phyloP scores from a whole-genome alignment of 2,797 vertebrate genomes.

The Lacerta viridis region DNA sequence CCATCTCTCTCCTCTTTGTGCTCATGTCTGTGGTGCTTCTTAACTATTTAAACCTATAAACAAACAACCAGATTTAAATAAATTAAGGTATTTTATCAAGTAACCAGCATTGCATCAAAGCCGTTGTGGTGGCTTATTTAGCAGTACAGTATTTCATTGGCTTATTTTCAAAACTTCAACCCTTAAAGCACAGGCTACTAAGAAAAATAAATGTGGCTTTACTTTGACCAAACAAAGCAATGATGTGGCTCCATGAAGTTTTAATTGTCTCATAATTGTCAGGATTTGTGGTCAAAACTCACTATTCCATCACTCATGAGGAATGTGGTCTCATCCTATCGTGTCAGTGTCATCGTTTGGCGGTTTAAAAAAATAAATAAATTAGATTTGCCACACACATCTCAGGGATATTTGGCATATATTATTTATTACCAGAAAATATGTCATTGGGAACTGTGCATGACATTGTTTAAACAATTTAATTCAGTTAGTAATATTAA shows the following conservation, averaged over 20 bases:
- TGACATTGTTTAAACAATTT: neutral
- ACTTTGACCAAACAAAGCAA: constrained; percentile 26
- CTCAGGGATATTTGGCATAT: constrained; percentile 20
- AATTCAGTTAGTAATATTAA: neutral
- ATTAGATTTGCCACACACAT: neutral
- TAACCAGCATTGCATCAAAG: neutral
- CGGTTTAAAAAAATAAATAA: neutral
- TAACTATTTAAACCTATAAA: neutral
- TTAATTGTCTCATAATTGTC: constrained; percentile 43
- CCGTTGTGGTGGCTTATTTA: neutral
- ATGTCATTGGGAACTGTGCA: constrained; percentile 13
- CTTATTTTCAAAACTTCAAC: constrained; percentile 20
- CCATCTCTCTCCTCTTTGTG: neutral
- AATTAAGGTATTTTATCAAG: neutral
- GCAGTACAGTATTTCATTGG: neutral
- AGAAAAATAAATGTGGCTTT: constrained; percentile 37
- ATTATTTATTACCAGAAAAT: constrained; percentile 11
- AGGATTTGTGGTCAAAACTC: constrained; percentile 36
- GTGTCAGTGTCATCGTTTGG: constrained; percentile 14
- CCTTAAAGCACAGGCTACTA: constrained; percentile 22
- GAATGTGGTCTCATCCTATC: neutral
- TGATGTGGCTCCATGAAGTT: constrained; percentile 1
- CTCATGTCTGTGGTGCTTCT: neutral
- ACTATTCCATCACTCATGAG: neutral
- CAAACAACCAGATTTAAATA: neutral